Conservation (phyloP, 2,113 vertebrate species). For the Leptocoma aspasia region DNA sequence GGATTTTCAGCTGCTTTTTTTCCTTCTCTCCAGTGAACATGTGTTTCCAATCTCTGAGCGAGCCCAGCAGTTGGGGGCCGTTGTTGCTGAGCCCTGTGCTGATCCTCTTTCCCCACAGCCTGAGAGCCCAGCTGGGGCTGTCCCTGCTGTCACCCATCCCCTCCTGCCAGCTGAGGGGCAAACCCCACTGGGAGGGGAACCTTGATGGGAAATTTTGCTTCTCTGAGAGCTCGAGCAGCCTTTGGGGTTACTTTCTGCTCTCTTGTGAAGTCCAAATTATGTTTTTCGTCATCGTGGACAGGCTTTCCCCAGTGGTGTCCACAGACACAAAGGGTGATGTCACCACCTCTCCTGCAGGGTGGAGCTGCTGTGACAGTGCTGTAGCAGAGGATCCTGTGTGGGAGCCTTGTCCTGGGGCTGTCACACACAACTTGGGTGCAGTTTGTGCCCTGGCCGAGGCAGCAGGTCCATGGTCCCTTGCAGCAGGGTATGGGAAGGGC, state of each 20-base stretch:
- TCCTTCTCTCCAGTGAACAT: constrained; percentile 46
- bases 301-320: background rate
- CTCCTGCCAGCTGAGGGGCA: background rate
- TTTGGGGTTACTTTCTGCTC: background rate
- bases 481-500: background rate
- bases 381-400: background rate
- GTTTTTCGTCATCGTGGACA: fast-evolving
- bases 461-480: fast-evolving
- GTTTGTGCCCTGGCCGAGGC: fast-evolving
- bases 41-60: constrained; percentile 61
- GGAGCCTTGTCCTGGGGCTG: background rate
- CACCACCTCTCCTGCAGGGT: background rate
- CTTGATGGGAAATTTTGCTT: background rate
- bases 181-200: background rate
- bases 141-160: fast-evolving
- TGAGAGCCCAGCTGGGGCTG: background rate
- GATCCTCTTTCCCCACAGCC: background rate
- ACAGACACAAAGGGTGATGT: fast-evolving
- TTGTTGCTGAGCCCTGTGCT: background rate
- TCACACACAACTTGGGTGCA: background rate
- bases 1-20: constrained; percentile 33
- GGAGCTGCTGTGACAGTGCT: background rate
- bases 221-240: background rate
- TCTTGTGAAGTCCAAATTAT: background rate
- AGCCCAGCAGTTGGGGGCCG: background rate